These are phyloP conservation scores for Pycnomerus fuliginosus DNA, from an alignment of 2,888 invertebrate genomes.

Conservation along the genomic window DNA sequence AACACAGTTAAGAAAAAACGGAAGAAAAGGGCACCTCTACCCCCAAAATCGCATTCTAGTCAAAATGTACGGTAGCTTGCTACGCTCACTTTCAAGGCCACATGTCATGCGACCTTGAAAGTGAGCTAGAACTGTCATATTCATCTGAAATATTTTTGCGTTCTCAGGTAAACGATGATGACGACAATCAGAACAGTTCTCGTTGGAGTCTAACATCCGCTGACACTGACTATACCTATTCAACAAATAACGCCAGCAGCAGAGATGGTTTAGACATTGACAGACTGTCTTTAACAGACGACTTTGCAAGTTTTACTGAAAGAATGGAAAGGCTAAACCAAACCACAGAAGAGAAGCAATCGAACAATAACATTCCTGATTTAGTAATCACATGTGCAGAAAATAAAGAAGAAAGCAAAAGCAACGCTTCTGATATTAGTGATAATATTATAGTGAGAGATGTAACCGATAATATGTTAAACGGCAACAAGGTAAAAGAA, in stretches of 20 bases:
- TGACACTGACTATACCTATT: slow-evolving; percentile 28
- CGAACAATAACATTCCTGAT: slow-evolving; percentile 17
- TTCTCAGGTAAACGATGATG: slow-evolving; percentile 17
- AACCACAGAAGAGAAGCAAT: slow-evolving; percentile 7
- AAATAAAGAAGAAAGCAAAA: neutral
- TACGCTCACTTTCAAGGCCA: too few relatives aligned
- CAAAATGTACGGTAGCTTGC: slow-evolving; percentile 12
- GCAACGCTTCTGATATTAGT: neutral
- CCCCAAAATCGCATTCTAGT: slow-evolving; percentile 29
- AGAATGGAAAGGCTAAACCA: slow-evolving; percentile 32
- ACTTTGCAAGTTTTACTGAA: slow-evolving; percentile 28
- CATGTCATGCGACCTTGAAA: too few relatives aligned
- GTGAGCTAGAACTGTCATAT: neutral
- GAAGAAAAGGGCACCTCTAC: slow-evolving; percentile 34
- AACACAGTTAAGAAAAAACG: slow-evolving; percentile 17
- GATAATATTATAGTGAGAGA: slow-evolving; percentile 4
- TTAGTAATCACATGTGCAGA: slow-evolving; percentile 18
- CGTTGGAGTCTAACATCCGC: slow-evolving; percentile 36
- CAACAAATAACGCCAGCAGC: slow-evolving; percentile 24
- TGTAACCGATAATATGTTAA: slow-evolving; percentile 4
- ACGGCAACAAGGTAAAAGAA: neutral
- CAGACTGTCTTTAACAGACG: slow-evolving; percentile 21
- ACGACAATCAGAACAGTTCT: slow-evolving; percentile 15
- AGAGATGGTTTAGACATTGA: slow-evolving; percentile 12
- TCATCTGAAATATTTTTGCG: slow-evolving; percentile 1